Percentiles rank a stretch among this genome's conserved stretches.
These are phyloP conservation scores for Pseudopipra pipra DNA, from an alignment of 2,113 vertebrate genomes.

Conservation along the genomic window DNA sequence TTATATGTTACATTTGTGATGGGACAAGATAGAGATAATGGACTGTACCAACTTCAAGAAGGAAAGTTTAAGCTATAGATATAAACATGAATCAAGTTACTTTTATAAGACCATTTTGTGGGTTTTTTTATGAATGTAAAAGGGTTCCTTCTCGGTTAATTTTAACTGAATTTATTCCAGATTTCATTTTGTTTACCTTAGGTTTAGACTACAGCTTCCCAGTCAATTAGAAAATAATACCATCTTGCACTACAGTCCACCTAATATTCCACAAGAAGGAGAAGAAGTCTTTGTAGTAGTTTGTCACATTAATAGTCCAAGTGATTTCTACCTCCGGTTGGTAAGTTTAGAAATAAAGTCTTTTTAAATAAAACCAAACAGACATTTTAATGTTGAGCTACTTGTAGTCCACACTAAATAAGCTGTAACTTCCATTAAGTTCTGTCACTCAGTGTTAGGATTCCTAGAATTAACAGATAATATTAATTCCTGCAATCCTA, in stretches of 20 bases:
- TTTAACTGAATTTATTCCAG: background rate
- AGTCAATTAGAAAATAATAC: slow-evolving; percentile 7
- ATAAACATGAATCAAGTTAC: background rate
- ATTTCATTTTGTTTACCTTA: slow-evolving; percentile 28
- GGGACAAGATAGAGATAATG: background rate
- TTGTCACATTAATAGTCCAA: slow-evolving; percentile 82
- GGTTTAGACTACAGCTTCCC: slow-evolving; percentile 63
- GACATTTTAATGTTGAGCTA: background rate
- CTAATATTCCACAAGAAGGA: slow-evolving; percentile 74
- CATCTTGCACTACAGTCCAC: slow-evolving; percentile 72
- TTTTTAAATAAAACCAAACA: background rate
- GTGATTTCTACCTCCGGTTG: slow-evolving; percentile 89
- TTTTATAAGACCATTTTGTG: background rate
- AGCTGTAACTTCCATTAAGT: background rate
- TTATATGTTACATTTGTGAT: background rate
- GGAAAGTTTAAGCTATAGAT: background rate
- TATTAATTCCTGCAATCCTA: background rate
- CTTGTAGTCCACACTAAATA: background rate
- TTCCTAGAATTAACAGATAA: background rate
- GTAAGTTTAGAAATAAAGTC: slow-evolving; percentile 67
- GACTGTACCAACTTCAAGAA: background rate
- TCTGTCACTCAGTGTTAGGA: background rate
- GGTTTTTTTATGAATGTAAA: background rate
- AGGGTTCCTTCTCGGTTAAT: background rate
- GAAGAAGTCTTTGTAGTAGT: slow-evolving; percentile 75